Evolutionary conservation across 2,113 vertebrate genomes (phyloP).

Genomic region (Hippocampus guttulatus): DNA sequence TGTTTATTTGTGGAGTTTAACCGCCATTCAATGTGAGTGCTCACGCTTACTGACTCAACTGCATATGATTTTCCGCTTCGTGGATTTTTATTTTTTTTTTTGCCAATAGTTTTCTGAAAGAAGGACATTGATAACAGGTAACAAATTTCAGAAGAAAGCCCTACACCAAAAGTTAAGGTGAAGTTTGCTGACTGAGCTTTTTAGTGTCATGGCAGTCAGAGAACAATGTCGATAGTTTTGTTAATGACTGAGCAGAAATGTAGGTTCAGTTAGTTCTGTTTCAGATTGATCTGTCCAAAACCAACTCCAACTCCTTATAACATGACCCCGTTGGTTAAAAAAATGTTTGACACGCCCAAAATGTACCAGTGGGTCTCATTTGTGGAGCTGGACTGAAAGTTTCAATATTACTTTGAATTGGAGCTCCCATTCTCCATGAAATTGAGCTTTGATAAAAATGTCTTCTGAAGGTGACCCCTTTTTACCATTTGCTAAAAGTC

Average conservation of each 20-base stretch:
- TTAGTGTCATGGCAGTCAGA: too few species aligned
- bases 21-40: neutral
- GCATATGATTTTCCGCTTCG: too few species aligned
- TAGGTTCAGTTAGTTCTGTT: constrained; percentile 4
- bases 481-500: constrained; percentile 30
- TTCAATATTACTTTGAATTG: constrained; percentile 24
- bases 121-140: too few species aligned
- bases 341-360: constrained; percentile 61
- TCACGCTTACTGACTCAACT: neutral
- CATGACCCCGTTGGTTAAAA: constrained; percentile 42
- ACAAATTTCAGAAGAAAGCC: too few species aligned
- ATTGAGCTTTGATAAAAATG: constrained; percentile 35
- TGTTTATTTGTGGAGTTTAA: neutral
- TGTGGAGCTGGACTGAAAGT: constrained; percentile 15
- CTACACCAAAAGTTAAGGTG: too few species aligned
- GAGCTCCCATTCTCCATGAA: constrained; percentile 8
- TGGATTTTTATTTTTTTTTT: too few species aligned
- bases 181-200: too few species aligned
- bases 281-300: constrained; percentile 54
- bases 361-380: constrained; percentile 65
- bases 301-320: constrained; percentile 54
- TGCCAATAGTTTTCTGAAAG: too few species aligned
- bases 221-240: too few species aligned
- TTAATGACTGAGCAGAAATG: too few species aligned
- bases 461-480: constrained; percentile 35